These are phyloP conservation scores for Setophaga kirtlandii DNA, from an alignment of 2,113 vertebrate genomes.

Conservation along the genomic window DNA sequence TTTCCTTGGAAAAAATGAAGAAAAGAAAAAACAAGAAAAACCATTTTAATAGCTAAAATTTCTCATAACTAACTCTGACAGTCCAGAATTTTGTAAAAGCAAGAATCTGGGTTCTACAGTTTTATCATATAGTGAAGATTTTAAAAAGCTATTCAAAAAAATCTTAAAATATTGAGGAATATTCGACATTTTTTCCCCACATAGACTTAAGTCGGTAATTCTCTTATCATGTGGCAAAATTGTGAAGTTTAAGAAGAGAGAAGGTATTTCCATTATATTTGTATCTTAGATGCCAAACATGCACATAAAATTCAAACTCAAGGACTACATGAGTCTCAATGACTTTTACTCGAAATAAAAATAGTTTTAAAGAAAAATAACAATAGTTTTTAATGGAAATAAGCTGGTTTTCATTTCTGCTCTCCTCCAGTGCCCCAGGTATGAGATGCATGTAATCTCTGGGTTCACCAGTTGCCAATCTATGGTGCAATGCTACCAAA, in stretches of 20 bases:
- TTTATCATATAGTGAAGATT: not conserved
- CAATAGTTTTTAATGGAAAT: not conserved
- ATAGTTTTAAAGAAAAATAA: not conserved
- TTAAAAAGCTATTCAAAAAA: rapidly evolving
- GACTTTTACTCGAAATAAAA: not conserved
- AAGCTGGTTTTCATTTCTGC: not conserved
- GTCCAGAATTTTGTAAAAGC: not conserved
- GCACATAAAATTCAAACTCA: rapidly evolving
- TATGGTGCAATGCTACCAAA: not conserved
- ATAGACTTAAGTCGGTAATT: not conserved
- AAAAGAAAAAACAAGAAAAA: not conserved
- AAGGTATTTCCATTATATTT: not conserved
- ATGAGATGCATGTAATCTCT: not conserved
- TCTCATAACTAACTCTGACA: not conserved
- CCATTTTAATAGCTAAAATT: not conserved
- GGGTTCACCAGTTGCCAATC: rapidly evolving
- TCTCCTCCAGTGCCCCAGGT: no score
- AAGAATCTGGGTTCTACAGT: rapidly evolving
- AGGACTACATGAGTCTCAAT: not conserved
- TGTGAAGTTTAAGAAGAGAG: not conserved
- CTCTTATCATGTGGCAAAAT: not conserved
- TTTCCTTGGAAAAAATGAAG: not conserved
- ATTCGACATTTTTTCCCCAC: not conserved
- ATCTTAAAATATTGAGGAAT: not conserved
- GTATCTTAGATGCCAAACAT: not conserved